Evolutionary conservation across 2,888 invertebrate species (phyloP).

Genomic region (Tryphoninae sp.): DNA sequence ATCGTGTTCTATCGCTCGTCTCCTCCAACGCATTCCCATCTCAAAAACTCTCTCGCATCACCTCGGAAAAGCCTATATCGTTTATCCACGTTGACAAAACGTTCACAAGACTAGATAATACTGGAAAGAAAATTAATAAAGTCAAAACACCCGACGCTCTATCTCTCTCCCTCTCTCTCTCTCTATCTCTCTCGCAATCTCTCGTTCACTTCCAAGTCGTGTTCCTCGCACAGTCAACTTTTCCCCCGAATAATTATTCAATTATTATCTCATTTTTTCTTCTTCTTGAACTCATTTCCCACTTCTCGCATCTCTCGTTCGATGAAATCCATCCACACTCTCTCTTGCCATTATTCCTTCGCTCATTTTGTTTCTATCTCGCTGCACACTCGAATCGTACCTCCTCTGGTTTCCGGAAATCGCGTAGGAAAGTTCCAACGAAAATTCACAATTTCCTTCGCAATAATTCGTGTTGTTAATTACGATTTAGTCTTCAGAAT

Average conservation of each 20-base stretch:
- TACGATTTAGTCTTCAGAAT: neutral
- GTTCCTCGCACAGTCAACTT: slow-evolving; percentile 38
- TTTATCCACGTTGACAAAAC: slow-evolving; percentile 68
- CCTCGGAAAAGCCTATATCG: slow-evolving; percentile 60
- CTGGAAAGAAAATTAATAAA: slow-evolving; percentile 80
- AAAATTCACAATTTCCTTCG: slow-evolving; percentile 2
- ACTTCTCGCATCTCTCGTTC: slow-evolving; percentile 14
- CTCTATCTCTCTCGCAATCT: slow-evolving; percentile 55
- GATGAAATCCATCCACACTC: slow-evolving; percentile 24
- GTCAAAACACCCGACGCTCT: slow-evolving; percentile 74
- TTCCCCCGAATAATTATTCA: slow-evolving; percentile 34
- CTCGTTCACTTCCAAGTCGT: slow-evolving; percentile 25
- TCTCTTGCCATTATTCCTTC: slow-evolving; percentile 16
- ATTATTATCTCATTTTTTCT: slow-evolving; percentile 21
- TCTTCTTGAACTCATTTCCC: slow-evolving; percentile 41
- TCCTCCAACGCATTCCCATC: slow-evolving; percentile 5
- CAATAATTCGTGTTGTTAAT: neutral
- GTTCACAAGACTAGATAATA: slow-evolving; percentile 80
- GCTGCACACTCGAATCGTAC: slow-evolving; percentile 47
- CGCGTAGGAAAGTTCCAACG: slow-evolving; percentile 5
- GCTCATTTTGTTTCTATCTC: slow-evolving; percentile 9
- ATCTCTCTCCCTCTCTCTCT: slow-evolving; percentile 61
- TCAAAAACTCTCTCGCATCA: slow-evolving; percentile 37
- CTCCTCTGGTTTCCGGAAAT: slow-evolving; percentile 52
- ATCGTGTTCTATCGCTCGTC: slow-evolving; percentile 47